A percentile compares a stretch with the other conserved stretches of the same genome.
phyloP scores from a whole-genome alignment of 2,888 invertebrate genomes.

The Caenorhabditis afra region DNA sequence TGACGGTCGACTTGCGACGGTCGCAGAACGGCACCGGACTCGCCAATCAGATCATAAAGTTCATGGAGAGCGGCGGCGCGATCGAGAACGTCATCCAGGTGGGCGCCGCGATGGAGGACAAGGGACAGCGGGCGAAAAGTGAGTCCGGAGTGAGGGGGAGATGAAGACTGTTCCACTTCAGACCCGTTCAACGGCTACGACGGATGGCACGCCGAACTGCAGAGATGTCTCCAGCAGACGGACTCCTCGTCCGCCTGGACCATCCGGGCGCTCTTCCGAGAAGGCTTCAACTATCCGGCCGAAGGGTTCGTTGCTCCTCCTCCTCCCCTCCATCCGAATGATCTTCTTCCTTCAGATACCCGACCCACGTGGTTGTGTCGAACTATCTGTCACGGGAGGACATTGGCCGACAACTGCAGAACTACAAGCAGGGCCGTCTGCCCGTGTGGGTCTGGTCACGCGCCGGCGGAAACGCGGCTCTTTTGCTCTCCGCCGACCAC shows the following conservation, averaged over 20 bases:
- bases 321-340: too few species aligned
- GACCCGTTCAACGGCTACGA: slow-evolving; percentile 62
- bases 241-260: slow-evolving; percentile 55
- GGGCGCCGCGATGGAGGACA: slow-evolving; percentile 54
- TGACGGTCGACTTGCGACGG: slow-evolving; percentile 65
- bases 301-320: slow-evolving; percentile 18
- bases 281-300: slow-evolving; percentile 32
- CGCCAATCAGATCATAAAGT: slow-evolving; percentile 68
- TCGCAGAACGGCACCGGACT: slow-evolving; percentile 66
- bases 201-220: slow-evolving; percentile 59
- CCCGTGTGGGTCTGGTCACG: slow-evolving; percentile 61
- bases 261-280: slow-evolving; percentile 50
- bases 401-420: slow-evolving; percentile 54
- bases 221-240: slow-evolving; percentile 45
- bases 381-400: slow-evolving; percentile 41
- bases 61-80: slow-evolving; percentile 62
- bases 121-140: slow-evolving; percentile 41
- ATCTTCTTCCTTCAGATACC: slow-evolving; percentile 55
- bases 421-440: slow-evolving; percentile 60
- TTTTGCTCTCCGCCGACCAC: slow-evolving; percentile 45
- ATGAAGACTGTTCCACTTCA: too few species aligned
- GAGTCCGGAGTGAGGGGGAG: not conserved
- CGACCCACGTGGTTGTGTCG: slow-evolving; percentile 64
- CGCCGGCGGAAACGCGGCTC: slow-evolving; percentile 29
- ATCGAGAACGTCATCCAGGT: slow-evolving; percentile 61